Conservation (phyloP, 2,888 invertebrate genomes). For the Nemotelus pantherinus region DNA sequence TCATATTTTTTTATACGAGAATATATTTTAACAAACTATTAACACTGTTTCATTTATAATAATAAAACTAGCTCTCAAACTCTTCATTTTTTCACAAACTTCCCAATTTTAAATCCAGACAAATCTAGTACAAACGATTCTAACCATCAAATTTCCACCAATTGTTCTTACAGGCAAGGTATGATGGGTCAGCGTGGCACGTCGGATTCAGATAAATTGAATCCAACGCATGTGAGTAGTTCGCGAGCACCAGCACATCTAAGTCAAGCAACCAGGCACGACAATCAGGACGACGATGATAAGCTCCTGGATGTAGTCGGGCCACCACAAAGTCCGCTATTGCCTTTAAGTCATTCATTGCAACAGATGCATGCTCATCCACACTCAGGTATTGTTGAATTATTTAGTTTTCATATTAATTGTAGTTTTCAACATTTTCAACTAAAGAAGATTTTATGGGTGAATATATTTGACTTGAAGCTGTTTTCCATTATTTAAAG, state of each 20-base stretch:
- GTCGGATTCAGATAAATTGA: slow-evolving; percentile 65
- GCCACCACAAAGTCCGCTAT: slow-evolving; percentile 82
- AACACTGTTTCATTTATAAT: too few species aligned
- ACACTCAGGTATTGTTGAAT: slow-evolving; percentile 63
- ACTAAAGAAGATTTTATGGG: neutral
- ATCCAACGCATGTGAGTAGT: slow-evolving; percentile 70
- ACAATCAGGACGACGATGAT: slow-evolving; percentile 80
- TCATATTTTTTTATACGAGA: too few species aligned
- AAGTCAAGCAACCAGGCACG: slow-evolving; percentile 63
- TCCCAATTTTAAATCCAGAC: too few species aligned
- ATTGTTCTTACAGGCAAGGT: slow-evolving; percentile 77
- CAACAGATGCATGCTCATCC: slow-evolving; percentile 66
- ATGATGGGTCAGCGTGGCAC: slow-evolving; percentile 65
- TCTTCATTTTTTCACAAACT: too few species aligned
- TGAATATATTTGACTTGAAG: slow-evolving; percentile 31
- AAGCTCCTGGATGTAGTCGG: slow-evolving; percentile 88
- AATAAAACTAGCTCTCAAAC: too few species aligned
- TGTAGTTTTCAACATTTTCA: slow-evolving; percentile 9
- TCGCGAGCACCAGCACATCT: slow-evolving; percentile 63
- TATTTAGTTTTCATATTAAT: slow-evolving; percentile 45
- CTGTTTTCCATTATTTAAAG: neutral
- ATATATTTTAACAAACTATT: too few species aligned
- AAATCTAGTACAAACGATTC: neutral
- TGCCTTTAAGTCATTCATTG: slow-evolving; percentile 67
- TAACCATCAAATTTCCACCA: slow-evolving; percentile 50